phyloP scores from a whole-genome alignment of 2,888 invertebrate genomes.

The Agrotis clavis region DNA sequence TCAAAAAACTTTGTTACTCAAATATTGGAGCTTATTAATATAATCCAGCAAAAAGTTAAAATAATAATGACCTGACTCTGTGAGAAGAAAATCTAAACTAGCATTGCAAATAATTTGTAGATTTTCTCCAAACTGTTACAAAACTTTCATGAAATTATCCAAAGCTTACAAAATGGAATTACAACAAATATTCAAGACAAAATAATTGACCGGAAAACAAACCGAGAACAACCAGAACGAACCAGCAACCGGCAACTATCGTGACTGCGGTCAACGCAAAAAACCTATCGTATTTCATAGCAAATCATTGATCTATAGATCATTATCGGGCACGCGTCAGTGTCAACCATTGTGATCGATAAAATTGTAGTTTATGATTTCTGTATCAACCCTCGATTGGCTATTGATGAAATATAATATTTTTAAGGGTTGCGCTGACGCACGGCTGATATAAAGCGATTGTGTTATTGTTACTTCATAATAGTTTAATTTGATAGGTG shows the following conservation, averaged over 20 bases:
- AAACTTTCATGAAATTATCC: slow-evolving; percentile 34
- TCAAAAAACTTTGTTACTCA: background rate
- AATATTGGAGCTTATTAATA: slow-evolving; percentile 17
- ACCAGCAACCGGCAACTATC: slow-evolving; percentile 34
- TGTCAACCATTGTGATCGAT: slow-evolving; percentile 79
- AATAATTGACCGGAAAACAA: slow-evolving; percentile 57
- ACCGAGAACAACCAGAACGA: slow-evolving; percentile 57
- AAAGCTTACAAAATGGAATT: slow-evolving; percentile 43
- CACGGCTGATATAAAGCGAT: slow-evolving; percentile 70
- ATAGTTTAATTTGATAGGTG: slow-evolving; percentile 67
- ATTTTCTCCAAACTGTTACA: slow-evolving; percentile 34
- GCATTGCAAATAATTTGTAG: background rate
- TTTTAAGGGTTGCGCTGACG: slow-evolving; percentile 78
- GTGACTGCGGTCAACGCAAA: slow-evolving; percentile 77
- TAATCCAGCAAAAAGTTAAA: slow-evolving; percentile 1
- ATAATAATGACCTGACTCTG: background rate
- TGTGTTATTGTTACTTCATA: slow-evolving; percentile 72
- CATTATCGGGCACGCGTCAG: slow-evolving; percentile 82
- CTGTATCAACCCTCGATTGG: slow-evolving; percentile 70
- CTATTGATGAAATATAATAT: slow-evolving; percentile 86
- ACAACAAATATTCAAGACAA: slow-evolving; percentile 49
- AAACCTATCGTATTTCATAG: slow-evolving; percentile 77
- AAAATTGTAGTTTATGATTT: slow-evolving; percentile 81
- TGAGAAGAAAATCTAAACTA: background rate
- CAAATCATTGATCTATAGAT: slow-evolving; percentile 80